Evolutionary conservation across 64 coral and sea anemone genomes (phyloP).

Genomic region (Stichodactyla mertensii): DNA sequence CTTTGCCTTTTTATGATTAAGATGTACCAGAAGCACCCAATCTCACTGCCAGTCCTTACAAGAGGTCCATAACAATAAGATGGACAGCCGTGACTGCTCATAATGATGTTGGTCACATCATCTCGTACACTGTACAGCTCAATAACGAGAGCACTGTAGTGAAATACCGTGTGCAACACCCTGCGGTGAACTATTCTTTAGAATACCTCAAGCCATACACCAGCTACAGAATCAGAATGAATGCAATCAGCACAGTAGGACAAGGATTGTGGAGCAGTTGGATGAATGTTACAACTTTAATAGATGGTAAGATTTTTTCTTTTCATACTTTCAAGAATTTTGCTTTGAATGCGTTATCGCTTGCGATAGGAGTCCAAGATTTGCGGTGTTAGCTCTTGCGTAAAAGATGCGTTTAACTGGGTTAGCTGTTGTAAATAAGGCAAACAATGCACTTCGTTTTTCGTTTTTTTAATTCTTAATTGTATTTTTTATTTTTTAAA

Average conservation of each 20-base stretch:
- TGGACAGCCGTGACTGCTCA: background rate
- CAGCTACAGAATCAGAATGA: too few relatives aligned
- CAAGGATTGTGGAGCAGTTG: background rate
- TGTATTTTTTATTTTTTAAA: too few relatives aligned
- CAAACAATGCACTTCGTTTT: too few relatives aligned
- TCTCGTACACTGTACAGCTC: background rate
- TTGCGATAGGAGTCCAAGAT: too few relatives aligned
- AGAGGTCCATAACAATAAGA: background rate
- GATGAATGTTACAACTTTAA: background rate
- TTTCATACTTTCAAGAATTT: too few relatives aligned
- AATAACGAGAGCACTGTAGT: background rate
- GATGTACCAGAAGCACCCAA: background rate
- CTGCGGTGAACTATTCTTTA: background rate
- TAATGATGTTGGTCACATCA: background rate
- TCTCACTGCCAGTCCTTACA: background rate
- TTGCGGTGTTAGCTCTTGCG: too few relatives aligned
- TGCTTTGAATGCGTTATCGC: too few relatives aligned
- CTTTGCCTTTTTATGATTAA: background rate
- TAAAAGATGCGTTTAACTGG: too few relatives aligned
- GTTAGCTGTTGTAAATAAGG: too few relatives aligned
- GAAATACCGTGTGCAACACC: background rate
- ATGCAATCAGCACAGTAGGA: constrained; percentile 12
- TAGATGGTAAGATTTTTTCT: background rate
- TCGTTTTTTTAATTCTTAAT: too few relatives aligned
- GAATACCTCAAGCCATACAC: background rate